Evolutionary conservation across 1,140 invertebrate genomes (phyloP).

Genomic region (Linepithema humile): DNA sequence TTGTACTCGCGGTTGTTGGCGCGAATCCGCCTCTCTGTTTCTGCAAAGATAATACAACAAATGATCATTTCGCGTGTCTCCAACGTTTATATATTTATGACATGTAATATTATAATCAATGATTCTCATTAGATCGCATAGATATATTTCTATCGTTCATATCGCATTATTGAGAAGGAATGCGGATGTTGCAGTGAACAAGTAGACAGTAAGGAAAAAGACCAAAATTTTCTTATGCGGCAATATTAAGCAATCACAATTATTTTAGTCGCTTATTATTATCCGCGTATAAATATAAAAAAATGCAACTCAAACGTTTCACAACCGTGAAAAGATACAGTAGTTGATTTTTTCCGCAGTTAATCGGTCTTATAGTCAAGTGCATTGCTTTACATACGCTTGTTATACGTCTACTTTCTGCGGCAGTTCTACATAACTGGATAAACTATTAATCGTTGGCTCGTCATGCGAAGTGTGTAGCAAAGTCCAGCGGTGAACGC

Average conservation of each 20-base stretch:
- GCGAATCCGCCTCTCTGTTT: conserved; percentile 96
- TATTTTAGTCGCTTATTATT: not conserved
- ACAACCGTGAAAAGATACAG: not conserved
- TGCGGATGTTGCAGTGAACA: not conserved
- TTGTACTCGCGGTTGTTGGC: conserved; percentile 98
- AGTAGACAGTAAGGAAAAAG: not conserved
- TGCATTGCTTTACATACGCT: conserved; percentile 15
- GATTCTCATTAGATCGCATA: conserved; percentile 60
- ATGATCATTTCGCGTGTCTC: not conserved
- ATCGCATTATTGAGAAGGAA: not conserved
- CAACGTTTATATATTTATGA: not conserved
- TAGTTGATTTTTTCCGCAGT: not conserved
- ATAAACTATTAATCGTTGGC: conserved; percentile 62
- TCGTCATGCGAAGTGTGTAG: conserved; percentile 19
- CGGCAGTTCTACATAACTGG: conserved; percentile 49
- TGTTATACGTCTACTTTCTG: not conserved
- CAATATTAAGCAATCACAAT: not conserved
- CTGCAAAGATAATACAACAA: conserved; percentile 87
- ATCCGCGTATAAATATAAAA: not conserved
- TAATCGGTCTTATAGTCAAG: conserved; percentile 19
- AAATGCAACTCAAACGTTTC: not conserved
- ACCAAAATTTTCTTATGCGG: not conserved
- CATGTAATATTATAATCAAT: conserved; percentile 28
- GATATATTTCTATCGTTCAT: not conserved
- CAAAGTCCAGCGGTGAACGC: not conserved